A percentile compares a stretch with the other conserved stretches of the same genome.
phyloP scores from a whole-genome alignment of 2,113 vertebrate species.

The Podiceps cristatus region DNA sequence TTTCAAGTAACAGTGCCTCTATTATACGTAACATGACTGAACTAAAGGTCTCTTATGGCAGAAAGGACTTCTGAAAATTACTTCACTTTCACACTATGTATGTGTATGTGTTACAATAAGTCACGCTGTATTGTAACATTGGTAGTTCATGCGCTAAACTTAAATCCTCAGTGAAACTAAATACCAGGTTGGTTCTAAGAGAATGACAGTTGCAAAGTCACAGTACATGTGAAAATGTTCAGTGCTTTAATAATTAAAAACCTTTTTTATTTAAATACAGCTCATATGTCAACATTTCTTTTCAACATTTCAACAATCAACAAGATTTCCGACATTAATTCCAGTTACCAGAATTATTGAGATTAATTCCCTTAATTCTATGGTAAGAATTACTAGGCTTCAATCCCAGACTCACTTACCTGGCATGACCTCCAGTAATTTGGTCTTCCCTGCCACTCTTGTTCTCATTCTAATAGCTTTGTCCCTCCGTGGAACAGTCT shows the following conservation, averaged over 20 bases:
- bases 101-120: neutral
- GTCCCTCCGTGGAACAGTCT: slow-evolving; percentile 89
- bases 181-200: neutral
- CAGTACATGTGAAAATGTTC: neutral
- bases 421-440: slow-evolving; percentile 96
- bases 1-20: neutral
- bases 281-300: neutral
- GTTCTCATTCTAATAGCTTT: slow-evolving; percentile 95
- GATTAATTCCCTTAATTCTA: neutral
- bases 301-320: neutral
- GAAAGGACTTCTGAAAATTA: neutral
- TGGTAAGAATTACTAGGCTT: neutral
- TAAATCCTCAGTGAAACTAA: neutral
- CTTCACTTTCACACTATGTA: neutral
- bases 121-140: neutral
- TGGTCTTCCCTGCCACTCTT: slow-evolving; percentile 94
- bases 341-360: neutral
- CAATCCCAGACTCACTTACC: slow-evolving; percentile 74
- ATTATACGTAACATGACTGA: neutral
- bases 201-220: neutral
- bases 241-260: neutral
- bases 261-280: neutral
- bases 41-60: neutral
- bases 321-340: neutral
- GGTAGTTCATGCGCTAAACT: neutral